Evolutionary conservation across 2,888 invertebrate species (phyloP).

Genomic region (Brenthis hecate): DNA sequence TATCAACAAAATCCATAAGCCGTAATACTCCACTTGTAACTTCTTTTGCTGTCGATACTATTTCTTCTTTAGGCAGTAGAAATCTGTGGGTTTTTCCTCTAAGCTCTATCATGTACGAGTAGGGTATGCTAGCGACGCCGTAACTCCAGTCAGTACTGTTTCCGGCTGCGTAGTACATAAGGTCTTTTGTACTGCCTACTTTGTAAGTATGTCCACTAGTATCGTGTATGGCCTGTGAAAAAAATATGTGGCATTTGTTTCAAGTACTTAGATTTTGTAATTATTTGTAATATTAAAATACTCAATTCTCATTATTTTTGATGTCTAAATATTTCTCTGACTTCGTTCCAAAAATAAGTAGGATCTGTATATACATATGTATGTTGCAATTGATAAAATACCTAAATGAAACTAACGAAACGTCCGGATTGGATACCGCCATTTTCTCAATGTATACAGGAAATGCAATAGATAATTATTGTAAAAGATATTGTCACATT

Average conservation of each 20-base stretch:
- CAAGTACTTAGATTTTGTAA: background rate
- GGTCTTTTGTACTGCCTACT: constrained; percentile 74
- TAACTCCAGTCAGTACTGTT: constrained; percentile 75
- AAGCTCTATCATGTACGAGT: constrained; percentile 72
- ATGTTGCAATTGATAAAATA: too few relatives aligned
- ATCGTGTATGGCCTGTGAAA: constrained; percentile 60
- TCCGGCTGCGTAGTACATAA: constrained; percentile 73
- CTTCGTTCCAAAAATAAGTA: too few relatives aligned
- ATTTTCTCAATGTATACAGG: too few relatives aligned
- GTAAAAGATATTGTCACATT: too few relatives aligned
- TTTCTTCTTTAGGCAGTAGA: constrained; percentile 67
- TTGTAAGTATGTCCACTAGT: constrained; percentile 67
- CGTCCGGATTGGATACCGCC: too few relatives aligned
- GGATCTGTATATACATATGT: too few relatives aligned
- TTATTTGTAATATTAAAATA: too few relatives aligned
- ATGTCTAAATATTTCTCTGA: too few relatives aligned
- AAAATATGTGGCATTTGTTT: constrained; percentile 11
- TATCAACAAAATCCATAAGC: constrained; percentile 65
- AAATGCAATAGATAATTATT: too few relatives aligned
- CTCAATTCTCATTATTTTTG: too few relatives aligned
- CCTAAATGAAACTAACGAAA: too few relatives aligned
- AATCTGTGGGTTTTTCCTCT: constrained; percentile 66
- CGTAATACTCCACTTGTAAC: constrained; percentile 56
- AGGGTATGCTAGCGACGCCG: constrained; percentile 63
- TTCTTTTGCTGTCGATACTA: constrained; percentile 58